phyloP scores from a whole-genome alignment of 1,140 invertebrate species.

The Zaprionus lachaisei region DNA sequence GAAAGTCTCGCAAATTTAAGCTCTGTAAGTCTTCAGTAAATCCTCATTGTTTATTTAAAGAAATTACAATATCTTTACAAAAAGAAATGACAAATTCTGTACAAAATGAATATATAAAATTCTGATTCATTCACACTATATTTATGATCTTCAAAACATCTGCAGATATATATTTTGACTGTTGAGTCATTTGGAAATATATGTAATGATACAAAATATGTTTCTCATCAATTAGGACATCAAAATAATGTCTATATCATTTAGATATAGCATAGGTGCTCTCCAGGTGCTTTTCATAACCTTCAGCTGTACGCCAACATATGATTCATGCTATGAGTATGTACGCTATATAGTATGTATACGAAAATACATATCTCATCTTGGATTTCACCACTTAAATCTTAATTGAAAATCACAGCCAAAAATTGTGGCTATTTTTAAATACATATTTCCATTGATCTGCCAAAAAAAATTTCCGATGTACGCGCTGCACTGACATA shows the following conservation, averaged over 20 bases:
- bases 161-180: background rate
- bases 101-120: background rate
- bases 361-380: conserved; percentile 55
- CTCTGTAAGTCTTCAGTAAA: background rate
- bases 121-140: conserved; percentile 4
- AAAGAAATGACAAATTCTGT: background rate
- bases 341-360: conserved; percentile 14
- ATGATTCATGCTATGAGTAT: conserved; percentile 33
- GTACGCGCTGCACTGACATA: conserved; percentile 63
- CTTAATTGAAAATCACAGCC: conserved; percentile 66
- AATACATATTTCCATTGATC: conserved; percentile 53
- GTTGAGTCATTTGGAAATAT: conserved; percentile 10
- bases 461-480: conserved; percentile 44
- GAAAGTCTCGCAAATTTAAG: background rate
- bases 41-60: background rate
- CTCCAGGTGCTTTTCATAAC: background rate
- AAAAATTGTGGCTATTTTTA: conserved; percentile 63
- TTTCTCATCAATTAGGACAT: conserved; percentile 5
- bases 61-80: background rate
- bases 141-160: background rate
- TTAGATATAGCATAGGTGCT: background rate
- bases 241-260: background rate
- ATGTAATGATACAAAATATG: background rate
- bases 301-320: background rate
- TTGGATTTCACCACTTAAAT: conserved; percentile 73